A percentile compares a stretch with the other conserved stretches of the same genome.
phyloP scores from a whole-genome alignment of 1,140 invertebrate species.

The Aphaenogaster floridana region DNA sequence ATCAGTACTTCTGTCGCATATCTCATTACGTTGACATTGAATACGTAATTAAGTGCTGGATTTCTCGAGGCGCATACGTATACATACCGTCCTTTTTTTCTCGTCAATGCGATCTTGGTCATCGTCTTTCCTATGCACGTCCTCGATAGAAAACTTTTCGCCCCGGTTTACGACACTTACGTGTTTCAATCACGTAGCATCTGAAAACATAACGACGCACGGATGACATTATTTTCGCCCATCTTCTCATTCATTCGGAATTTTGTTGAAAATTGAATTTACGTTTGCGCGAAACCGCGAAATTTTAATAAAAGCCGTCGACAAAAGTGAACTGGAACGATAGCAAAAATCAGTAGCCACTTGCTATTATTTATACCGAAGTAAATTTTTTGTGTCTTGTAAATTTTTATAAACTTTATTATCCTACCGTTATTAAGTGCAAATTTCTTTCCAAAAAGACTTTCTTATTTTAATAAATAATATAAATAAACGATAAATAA shows the following conservation, averaged over 20 bases:
- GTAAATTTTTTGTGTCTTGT: background rate
- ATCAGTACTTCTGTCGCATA: slow-evolving; percentile 17
- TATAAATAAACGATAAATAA: background rate
- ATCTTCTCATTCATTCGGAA: slow-evolving; percentile 60
- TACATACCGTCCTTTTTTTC: slow-evolving; percentile 48
- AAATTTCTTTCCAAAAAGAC: background rate
- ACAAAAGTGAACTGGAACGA: background rate
- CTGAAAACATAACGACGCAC: slow-evolving; percentile 57
- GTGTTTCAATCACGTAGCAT: slow-evolving; percentile 38
- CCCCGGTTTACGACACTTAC: slow-evolving; percentile 35
- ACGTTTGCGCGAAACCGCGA: background rate
- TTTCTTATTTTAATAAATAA: background rate
- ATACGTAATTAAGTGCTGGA: slow-evolving; percentile 7
- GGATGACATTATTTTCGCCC: slow-evolving; percentile 36
- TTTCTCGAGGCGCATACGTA: slow-evolving; percentile 13
- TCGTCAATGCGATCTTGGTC: slow-evolving; percentile 29
- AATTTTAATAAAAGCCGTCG: background rate
- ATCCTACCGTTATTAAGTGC: background rate
- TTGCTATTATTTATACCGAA: background rate
- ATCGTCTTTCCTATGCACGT: slow-evolving; percentile 39
- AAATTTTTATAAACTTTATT: background rate
- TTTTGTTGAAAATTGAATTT: slow-evolving; percentile 39
- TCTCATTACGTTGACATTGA: slow-evolving; percentile 14
- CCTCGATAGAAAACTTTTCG: slow-evolving; percentile 50
- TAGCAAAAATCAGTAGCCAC: background rate